Evolutionary conservation across 2,888 invertebrate genomes (phyloP), one percentile per base, ranked within the genome.

Genomic region (Cheilosia urbana): DNA sequence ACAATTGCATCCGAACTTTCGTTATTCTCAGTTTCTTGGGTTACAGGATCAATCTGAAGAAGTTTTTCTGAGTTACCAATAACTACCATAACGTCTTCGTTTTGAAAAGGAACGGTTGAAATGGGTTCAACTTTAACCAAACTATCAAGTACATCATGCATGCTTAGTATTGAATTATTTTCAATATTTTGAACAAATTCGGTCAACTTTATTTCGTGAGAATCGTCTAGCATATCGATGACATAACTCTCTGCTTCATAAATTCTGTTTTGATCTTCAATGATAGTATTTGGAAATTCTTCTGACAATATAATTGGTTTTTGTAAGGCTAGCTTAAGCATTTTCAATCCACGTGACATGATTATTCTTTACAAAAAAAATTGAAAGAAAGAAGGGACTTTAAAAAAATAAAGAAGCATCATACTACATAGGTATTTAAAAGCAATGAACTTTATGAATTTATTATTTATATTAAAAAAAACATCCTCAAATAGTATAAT

Each of bases 121-220:
- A 68, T 57, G 24, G 68, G 68, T 68, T 68, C 68, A 57, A 53
- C n/a, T n/a, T n/a, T n/a, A n/a, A n/a, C n/a, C n/a, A n/a, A n/a
- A n/a, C n/a, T n/a, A n/a, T n/a, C n/a, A n/a, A n/a, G n/a, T n/a
- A n/a, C n/a, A n/a, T n/a, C n/a, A n/a, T n/a, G n/a, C n/a, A n/a
- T n/a, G n/a, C n/a, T n/a, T n/a, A n/a, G n/a, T n/a, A n/a, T n/a
- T n/a, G n/a, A n/a, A n/a, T n/a, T n/a, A n/a, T n/a, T n/a, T n/a
- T n/a, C n/a, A n/a, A n/a, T n/a, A n/a, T n/a, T n/a, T n/a, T n/a
- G n/a, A n/a, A n/a, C n/a, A n/a, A n/a, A n/a, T n/a, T n/a, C n/a
- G n/a, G n/a, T n/a, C n/a, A n/a, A n/a, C n/a, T n/a, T n/a, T n/a
- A n/a, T n/a, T n/a, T n/a, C n/a, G n/a, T n/a, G n/a, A n/a, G n/a